Percentiles rank a stretch among this genome's conserved stretches.
phyloP scores from a whole-genome alignment of 2,888 invertebrate genomes.

The Heteromurus nitidus region DNA sequence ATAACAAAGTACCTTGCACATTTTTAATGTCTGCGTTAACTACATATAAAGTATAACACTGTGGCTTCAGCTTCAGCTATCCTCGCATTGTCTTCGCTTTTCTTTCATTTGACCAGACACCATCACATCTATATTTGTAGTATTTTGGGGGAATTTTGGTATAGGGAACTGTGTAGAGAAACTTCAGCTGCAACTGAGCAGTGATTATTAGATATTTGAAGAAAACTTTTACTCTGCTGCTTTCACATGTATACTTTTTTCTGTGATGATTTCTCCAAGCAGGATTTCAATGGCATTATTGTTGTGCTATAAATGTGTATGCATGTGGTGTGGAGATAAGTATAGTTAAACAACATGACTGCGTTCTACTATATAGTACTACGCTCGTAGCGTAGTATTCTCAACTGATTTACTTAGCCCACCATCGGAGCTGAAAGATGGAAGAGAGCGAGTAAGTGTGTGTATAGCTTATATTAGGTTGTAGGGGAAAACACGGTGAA shows the following conservation, averaged over 20 bases:
- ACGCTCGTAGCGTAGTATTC: slow-evolving; percentile 25
- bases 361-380: too few relatives aligned
- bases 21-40: background rate
- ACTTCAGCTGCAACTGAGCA: slow-evolving; percentile 1
- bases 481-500: background rate
- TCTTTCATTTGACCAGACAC: slow-evolving; percentile 22
- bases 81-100: slow-evolving; percentile 14
- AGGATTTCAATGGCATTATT: background rate
- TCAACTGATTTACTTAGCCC: slow-evolving; percentile 33
- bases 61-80: background rate
- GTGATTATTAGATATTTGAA: background rate
- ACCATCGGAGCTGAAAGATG: slow-evolving; percentile 23
- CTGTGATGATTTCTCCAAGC: too few relatives aligned
- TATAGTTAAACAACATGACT: slow-evolving; percentile 32
- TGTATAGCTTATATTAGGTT: too few relatives aligned
- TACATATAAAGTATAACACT: slow-evolving; percentile 4
- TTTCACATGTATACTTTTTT: too few relatives aligned
- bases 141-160: background rate
- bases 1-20: background rate
- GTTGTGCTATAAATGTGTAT: background rate
- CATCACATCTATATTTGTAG: slow-evolving; percentile 11
- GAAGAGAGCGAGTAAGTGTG: background rate
- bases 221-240: too few relatives aligned
- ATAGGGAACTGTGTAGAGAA: too few relatives aligned
- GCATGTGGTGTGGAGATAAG: background rate